These are phyloP conservation scores for Chrysolina haemoptera DNA, from an alignment of 2,888 invertebrate genomes.

Conservation along the genomic window DNA sequence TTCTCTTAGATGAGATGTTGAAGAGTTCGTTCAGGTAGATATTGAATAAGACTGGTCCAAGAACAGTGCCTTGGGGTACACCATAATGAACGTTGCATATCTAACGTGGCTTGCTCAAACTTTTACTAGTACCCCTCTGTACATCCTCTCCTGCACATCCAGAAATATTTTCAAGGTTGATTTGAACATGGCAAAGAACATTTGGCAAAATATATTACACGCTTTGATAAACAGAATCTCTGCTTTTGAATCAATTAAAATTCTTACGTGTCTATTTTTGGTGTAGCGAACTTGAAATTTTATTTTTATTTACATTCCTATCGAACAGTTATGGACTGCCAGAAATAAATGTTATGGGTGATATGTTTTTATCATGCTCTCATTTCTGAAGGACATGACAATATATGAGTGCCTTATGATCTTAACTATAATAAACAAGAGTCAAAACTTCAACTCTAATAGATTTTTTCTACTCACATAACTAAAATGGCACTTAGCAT, in stretches of 20 bases:
- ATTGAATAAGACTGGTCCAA: too few species aligned
- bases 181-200: slow-evolving; percentile 12
- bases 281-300: slow-evolving; percentile 44
- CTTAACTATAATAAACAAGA: background rate
- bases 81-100: too few species aligned
- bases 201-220: slow-evolving; percentile 33
- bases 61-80: too few species aligned
- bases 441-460: too few species aligned
- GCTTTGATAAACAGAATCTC: slow-evolving; percentile 36
- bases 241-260: slow-evolving; percentile 44
- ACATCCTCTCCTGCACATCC: too few species aligned
- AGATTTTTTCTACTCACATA: too few species aligned
- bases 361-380: background rate
- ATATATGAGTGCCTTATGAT: background rate
- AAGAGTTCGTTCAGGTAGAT: too few species aligned
- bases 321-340: slow-evolving; percentile 7
- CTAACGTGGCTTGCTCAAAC: background rate
- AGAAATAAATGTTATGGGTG: slow-evolving; percentile 19
- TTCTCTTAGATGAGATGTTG: too few species aligned
- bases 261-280: slow-evolving; percentile 39
- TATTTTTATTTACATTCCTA: slow-evolving; percentile 43
- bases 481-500: too few species aligned
- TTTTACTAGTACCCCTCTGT: background rate
- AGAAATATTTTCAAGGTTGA: slow-evolving; percentile 25
- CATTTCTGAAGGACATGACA: background rate